phyloP scores from a whole-genome alignment of 1,140 invertebrate species.

The Hetaerina americana region DNA sequence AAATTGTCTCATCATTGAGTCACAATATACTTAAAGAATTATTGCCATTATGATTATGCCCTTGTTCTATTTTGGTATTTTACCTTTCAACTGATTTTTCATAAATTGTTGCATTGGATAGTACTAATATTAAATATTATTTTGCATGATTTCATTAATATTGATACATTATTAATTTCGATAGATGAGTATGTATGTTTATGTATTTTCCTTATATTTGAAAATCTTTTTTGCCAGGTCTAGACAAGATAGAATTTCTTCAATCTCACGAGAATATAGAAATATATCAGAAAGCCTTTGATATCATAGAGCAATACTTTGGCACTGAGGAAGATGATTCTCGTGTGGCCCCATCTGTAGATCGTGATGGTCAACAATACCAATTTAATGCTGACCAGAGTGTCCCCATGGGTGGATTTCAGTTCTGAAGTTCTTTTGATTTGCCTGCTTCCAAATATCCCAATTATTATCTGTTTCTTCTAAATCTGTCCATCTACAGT shows the following conservation, averaged over 20 bases:
- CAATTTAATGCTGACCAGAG: constrained; percentile 58
- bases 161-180: too few relatives aligned
- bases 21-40: too few relatives aligned
- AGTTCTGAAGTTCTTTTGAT: constrained; percentile 45
- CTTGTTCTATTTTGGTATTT: too few relatives aligned
- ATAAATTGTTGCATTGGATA: too few relatives aligned
- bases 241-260: constrained; percentile 95
- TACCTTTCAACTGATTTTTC: too few relatives aligned
- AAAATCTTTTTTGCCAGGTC: constrained; percentile 46
- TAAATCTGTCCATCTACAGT: too few relatives aligned
- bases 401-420: constrained; percentile 61
- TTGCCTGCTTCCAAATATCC: not conserved
- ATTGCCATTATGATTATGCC: too few relatives aligned
- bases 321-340: constrained; percentile 81
- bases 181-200: too few relatives aligned
- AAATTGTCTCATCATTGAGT: too few relatives aligned
- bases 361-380: constrained; percentile 62
- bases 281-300: constrained; percentile 91
- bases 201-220: too few relatives aligned
- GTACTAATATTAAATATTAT: too few relatives aligned
- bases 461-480: not conserved
- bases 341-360: constrained; percentile 62
- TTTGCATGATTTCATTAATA: too few relatives aligned
- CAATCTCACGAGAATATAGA: constrained; percentile 94
- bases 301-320: constrained; percentile 94